These are phyloP conservation scores for Podarcis muralis DNA, from an alignment of 2,113 vertebrate species.

Conservation along the genomic window DNA sequence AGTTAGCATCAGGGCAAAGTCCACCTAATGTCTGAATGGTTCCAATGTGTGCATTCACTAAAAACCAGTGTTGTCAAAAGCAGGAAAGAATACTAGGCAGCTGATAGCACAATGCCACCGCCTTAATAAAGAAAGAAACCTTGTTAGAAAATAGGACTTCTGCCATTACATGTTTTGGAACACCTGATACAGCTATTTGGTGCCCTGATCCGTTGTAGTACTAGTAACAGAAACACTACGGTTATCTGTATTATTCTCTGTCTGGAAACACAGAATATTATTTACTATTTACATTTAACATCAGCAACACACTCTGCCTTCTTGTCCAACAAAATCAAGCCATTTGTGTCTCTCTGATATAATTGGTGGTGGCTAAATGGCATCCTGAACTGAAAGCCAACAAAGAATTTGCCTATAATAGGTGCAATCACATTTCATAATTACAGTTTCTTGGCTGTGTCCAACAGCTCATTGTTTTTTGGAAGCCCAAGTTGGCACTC, in stretches of 20 bases:
- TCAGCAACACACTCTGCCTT: slow-evolving; percentile 8
- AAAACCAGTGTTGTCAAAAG: neutral
- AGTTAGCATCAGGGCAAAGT: neutral
- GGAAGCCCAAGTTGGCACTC: neutral
- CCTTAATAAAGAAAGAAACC: neutral
- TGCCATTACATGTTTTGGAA: neutral
- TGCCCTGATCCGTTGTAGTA: neutral
- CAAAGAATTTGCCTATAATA: neutral
- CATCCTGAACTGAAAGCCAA: neutral
- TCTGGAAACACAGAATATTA: neutral
- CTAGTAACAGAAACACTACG: neutral
- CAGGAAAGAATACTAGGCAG: neutral
- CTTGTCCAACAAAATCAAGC: slow-evolving; percentile 25
- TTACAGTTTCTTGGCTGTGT: slow-evolving; percentile 3
- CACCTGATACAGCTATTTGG: neutral
- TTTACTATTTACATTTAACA: slow-evolving; percentile 15
- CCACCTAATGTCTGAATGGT: neutral
- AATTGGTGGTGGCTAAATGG: neutral
- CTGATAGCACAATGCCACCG: neutral
- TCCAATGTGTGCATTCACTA: neutral
- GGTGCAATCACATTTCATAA: neutral
- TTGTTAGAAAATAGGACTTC: neutral
- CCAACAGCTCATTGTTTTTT: neutral
- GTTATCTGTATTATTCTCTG: slow-evolving; percentile 1
- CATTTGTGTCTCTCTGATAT: slow-evolving; percentile 15